Percentiles rank a stretch among this genome's conserved stretches.
Conservation (phyloP, 2,888 invertebrate genomes). For the Incurvaria masculella region DNA sequence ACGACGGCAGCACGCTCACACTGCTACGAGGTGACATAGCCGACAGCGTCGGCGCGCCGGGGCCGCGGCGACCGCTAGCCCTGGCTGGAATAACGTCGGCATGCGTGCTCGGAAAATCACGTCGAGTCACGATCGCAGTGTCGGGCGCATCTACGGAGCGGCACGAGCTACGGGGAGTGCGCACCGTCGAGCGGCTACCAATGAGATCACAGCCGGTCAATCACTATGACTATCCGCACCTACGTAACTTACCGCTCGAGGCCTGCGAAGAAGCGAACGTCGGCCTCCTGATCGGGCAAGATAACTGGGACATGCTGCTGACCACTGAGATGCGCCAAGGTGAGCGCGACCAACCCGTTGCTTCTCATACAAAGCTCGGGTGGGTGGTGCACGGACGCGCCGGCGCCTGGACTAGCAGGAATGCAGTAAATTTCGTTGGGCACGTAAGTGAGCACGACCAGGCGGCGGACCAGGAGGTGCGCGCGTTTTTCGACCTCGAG, state of each 20-base stretch:
- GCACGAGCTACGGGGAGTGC: background rate
- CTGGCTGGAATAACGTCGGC: too few species aligned
- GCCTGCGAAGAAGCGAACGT: background rate
- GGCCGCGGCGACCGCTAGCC: too few species aligned
- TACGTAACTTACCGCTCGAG: background rate
- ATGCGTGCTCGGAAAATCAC: too few species aligned
- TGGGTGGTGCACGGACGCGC: too few species aligned
- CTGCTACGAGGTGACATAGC: conserved; percentile 10
- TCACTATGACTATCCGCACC: background rate
- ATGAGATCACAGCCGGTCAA: background rate
- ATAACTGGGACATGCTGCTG: background rate
- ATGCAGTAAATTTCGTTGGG: too few species aligned
- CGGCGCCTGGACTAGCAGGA: too few species aligned
- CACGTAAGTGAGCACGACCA: too few species aligned
- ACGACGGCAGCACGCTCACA: conserved; percentile 13
- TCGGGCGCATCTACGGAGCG: too few species aligned
- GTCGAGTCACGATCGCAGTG: too few species aligned
- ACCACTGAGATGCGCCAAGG: too few species aligned
- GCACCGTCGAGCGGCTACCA: background rate
- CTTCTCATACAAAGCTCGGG: too few species aligned
- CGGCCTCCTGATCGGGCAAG: background rate
- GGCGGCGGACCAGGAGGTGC: background rate
- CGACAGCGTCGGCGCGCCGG: background rate
- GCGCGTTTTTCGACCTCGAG: background rate
- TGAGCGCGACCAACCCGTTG: too few species aligned